Evolutionary conservation across 2,797 vertebrate genomes (phyloP).

Genomic region (Menidia menidia): DNA sequence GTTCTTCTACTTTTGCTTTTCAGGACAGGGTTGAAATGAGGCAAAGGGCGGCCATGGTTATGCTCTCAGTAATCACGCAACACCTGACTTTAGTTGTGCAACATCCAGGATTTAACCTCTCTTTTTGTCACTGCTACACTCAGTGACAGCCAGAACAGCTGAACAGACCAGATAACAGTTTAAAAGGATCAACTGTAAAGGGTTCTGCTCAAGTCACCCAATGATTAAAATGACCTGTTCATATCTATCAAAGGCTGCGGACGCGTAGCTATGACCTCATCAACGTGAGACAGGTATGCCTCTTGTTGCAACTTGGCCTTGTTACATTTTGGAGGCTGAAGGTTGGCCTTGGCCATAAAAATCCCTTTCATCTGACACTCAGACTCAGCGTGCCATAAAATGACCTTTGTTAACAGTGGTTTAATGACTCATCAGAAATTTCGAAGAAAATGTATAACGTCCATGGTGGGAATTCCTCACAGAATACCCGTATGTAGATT

Average conservation of each 20-base stretch:
- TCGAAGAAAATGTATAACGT: too few relatives aligned
- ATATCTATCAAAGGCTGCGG: background rate
- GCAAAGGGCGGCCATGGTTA: constrained; percentile 20
- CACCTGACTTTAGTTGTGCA: constrained; percentile 3
- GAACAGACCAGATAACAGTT: background rate
- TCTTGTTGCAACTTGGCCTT: constrained; percentile 50
- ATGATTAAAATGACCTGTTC: background rate
- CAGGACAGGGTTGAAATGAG: background rate
- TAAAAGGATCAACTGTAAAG: background rate
- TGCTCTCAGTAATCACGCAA: background rate
- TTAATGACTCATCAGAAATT: constrained; percentile 27
- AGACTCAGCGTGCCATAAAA: constrained; percentile 7
- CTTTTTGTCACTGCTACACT: background rate
- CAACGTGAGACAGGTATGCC: constrained; percentile 14
- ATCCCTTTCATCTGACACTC: constrained; percentile 25
- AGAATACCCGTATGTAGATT: too few relatives aligned
- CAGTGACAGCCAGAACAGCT: background rate
- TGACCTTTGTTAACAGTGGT: background rate
- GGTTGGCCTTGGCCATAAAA: constrained; percentile 51
- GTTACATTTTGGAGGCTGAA: constrained; percentile 41
- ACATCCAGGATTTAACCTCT: constrained; percentile 21
- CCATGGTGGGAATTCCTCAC: too few relatives aligned
- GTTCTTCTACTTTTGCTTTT: constrained; percentile 6
- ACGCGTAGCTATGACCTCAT: constrained; percentile 29
- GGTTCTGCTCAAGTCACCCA: background rate